Percentiles rank a stretch among this genome's conserved stretches.
phyloP scores from a whole-genome alignment of 2,113 vertebrate genomes.

The Thinocorus orbignyianus region DNA sequence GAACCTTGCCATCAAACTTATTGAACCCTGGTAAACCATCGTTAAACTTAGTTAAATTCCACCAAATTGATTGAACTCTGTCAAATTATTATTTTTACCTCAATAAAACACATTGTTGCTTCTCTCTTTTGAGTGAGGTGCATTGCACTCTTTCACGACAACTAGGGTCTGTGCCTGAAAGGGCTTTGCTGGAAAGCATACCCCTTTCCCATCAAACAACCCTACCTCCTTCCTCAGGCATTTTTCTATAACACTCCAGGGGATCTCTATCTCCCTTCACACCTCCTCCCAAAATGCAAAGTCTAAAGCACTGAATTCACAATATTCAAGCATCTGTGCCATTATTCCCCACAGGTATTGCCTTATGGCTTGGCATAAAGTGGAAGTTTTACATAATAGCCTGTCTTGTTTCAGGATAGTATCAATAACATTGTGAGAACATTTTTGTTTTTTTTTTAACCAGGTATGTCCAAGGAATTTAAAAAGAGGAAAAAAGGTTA shows the following conservation, averaged over 20 bases:
- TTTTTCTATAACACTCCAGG: background rate
- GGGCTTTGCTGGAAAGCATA: background rate
- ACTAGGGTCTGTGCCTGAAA: background rate
- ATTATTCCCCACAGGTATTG: background rate
- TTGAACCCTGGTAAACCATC: background rate
- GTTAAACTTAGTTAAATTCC: background rate
- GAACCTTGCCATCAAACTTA: background rate
- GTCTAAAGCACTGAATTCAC: background rate
- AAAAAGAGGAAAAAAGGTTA: background rate
- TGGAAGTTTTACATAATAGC: background rate
- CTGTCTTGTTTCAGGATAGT: background rate
- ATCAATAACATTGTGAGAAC: background rate
- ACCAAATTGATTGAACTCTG: background rate
- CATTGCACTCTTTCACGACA: background rate
- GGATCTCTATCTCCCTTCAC: background rate
- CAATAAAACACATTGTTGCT: background rate
- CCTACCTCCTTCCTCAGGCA: background rate
- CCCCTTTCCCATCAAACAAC: background rate
- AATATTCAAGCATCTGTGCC: background rate
- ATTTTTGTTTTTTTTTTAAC: background rate
- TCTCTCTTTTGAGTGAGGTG: background rate
- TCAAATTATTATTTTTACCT: background rate
- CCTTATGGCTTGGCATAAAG: background rate
- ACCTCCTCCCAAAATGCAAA: background rate
- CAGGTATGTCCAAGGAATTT: background rate